Evolutionary conservation across 2,797 vertebrate genomes (phyloP), one percentile per base, ranked within the genome.

Genomic region (Ciconia nigra): DNA sequence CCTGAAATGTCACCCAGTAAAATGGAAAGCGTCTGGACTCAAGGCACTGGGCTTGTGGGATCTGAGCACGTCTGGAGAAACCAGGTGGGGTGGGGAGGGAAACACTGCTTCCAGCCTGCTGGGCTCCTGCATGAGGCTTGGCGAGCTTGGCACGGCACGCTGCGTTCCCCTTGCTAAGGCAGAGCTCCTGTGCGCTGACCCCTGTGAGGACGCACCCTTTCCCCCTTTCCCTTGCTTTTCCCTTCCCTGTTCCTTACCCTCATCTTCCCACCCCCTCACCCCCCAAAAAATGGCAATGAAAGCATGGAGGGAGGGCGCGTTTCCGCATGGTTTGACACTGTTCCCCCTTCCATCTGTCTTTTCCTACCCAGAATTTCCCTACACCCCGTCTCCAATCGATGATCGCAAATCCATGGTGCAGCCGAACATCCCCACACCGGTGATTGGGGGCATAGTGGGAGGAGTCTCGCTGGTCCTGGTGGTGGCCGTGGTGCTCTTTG

Each of bases 321-420:
- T 97, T 97, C 96, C 91, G 96, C 97, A 97, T 96, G 96, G 98
- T 99, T 99, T 99, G 99, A 99, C 98, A 97, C 98, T 99, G 98
- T 99, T 95, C 97, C 98, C 99, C 99, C 99, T 99, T 99, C 99
- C 99, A 98, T 99, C 98, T 99, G 99, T 99, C 98, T 99, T 99
- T 99, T 99, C 99, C 99, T 99, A 98, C 99, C 99, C 99, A 99
- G 99, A 99, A 98, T 98, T 99, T 98, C 99, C 99, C 99, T 99
- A 98, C 98, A 98, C 98, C 98, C 98, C 97, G 66, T 76, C 98
- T 98, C 98, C 98, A 98, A 77, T 97, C 31, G 95, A 91, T 89
- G 97, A 93, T 79, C 91, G 98, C 96, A 98, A 98, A 97, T 98
- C 96, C 77, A 83, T 97, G 31, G 98, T 97, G 97, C 98, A 99